A percentile compares a stretch with the other conserved stretches of the same genome.
phyloP scores from a whole-genome alignment of 2,888 invertebrate genomes.

The Parasteatoda lunata region DNA sequence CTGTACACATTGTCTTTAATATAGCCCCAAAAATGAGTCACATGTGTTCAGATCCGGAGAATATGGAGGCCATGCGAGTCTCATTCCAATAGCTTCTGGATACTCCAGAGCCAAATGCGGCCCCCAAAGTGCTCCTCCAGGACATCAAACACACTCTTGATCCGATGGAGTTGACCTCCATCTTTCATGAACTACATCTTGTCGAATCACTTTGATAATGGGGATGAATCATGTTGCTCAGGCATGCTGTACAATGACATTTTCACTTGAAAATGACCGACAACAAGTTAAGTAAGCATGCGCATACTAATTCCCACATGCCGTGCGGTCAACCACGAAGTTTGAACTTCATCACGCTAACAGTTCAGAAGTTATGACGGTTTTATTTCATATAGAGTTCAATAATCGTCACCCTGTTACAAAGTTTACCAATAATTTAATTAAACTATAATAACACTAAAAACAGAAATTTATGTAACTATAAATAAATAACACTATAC shows the following conservation, averaged over 20 bases:
- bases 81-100: too few species aligned
- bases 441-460: too few species aligned
- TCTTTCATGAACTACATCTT: not conserved
- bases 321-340: not conserved
- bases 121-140: too few species aligned
- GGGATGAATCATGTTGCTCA: not conserved
- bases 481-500: too few species aligned
- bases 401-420: not conserved
- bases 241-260: not conserved
- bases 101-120: too few species aligned
- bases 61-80: too few species aligned
- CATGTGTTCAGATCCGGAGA: too few species aligned
- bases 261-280: not conserved
- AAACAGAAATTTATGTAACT: too few species aligned
- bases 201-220: not conserved
- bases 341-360: constrained; percentile 6
- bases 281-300: not conserved
- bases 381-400: constrained; percentile 12
- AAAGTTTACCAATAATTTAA: not conserved
- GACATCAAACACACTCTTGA: too few species aligned
- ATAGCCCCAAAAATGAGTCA: too few species aligned
- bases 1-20: too few species aligned
- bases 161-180: not conserved
- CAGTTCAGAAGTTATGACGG: not conserved
- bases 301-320: not conserved